phyloP scores from a whole-genome alignment of 2,113 vertebrate species.

The Barnardius zonarius region DNA sequence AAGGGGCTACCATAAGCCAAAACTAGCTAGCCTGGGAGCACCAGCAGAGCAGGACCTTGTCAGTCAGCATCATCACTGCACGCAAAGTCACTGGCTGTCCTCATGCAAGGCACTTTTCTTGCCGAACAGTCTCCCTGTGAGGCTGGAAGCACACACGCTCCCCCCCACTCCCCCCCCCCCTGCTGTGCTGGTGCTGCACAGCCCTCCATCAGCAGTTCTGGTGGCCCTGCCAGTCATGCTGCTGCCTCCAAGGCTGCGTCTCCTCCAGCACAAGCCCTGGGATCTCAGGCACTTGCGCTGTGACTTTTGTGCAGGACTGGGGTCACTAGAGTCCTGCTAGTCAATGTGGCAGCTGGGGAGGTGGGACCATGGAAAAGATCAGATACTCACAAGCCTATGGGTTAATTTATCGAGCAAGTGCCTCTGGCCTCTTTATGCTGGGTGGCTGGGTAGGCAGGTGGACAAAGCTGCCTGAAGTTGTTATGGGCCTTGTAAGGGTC shows the following conservation, averaged over 20 bases:
- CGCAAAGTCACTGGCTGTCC: accelerated
- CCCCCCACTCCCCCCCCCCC: too few species aligned
- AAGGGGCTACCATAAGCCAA: neutral
- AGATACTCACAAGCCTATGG: too few species aligned
- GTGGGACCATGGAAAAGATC: neutral
- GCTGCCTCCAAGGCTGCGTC: conserved; percentile 74
- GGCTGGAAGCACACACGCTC: neutral
- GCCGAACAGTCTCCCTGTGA: neutral
- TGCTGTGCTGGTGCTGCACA: neutral
- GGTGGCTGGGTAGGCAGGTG: neutral
- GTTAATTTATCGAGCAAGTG: neutral
- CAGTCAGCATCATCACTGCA: neutral
- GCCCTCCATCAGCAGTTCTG: neutral
- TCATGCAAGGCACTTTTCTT: too few species aligned
- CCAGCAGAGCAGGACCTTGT: neutral
- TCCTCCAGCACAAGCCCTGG: conserved; percentile 77
- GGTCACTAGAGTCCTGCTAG: conserved; percentile 71
- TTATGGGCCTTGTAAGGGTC: neutral
- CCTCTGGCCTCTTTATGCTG: neutral
- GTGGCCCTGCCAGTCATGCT: neutral
- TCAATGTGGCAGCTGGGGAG: neutral
- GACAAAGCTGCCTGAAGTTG: neutral
- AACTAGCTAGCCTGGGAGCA: neutral
- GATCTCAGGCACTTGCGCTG: conserved; percentile 71
- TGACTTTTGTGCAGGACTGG: conserved; percentile 66